Evolutionary conservation across 1,140 invertebrate species (phyloP), one percentile per base, ranked within the genome.

Genomic region (Rhizoglyphus robini): DNA sequence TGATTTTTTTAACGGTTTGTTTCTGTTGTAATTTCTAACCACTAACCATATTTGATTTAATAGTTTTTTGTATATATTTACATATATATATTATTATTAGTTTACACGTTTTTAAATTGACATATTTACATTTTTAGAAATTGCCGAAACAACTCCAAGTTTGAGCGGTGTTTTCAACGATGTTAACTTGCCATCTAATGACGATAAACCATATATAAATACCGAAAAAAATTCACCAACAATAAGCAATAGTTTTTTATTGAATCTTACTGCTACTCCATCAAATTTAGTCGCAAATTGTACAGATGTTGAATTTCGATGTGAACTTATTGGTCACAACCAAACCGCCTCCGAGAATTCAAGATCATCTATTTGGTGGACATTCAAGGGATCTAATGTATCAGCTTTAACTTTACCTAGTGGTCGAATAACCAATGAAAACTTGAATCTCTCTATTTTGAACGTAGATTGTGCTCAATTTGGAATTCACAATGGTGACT

Each of bases 401-500:
- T 60, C 58, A 3, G 15, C 58, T 27, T n/a, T 29, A 46, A 60
- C 58, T 2, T 27, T 60, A 11, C 58, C 58, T 20, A 32, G 58
- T 38, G 58, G 58, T 1, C 3, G 58, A 2, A 32, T 60, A 8
- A 60, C 27, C 15, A 60, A 60, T 32, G 48, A 51, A 20, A 60
- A 60, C 13, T 4, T 27, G n/a, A 3, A 34, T 60, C 27, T 60
- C 13, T 60, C 58, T 2, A 60, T 60, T n/a, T 46, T 60, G 23
- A 60, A 60, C 29, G 29, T 60, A 11, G 58, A 60, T n/a, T 60
- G 58, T 27, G 38, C 32, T 46, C 58, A 60, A 46, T 60, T 38
- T 27, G 38, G 32, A 11, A 18, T 60, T 29, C 58, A 60, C 29
- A 27, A 60, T 60, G 58, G 58, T 46, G 58, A 60, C 29, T 60